Conservation (phyloP, 2,113 vertebrate species). For the Callipepla squamata region DNA sequence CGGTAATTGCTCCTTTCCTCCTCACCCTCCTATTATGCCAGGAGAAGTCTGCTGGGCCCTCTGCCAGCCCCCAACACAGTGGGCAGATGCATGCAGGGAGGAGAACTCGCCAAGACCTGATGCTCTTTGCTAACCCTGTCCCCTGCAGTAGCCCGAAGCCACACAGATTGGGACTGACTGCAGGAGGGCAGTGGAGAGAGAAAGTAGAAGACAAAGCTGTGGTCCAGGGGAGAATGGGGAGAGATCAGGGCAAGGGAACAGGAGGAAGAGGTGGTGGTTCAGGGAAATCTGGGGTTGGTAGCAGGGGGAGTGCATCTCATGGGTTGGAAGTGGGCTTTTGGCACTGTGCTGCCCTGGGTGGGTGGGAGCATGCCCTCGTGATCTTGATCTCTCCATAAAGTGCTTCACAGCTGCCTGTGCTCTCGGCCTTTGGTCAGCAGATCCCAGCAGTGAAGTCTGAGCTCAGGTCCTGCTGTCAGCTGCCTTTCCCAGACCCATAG, state of each 20-base stretch:
- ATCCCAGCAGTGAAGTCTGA: background rate
- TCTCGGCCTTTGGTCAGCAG: accelerated
- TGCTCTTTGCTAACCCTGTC: background rate
- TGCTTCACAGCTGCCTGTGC: background rate
- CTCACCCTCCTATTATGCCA: background rate
- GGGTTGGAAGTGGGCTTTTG: background rate
- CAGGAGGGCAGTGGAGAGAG: background rate
- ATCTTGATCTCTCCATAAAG: background rate
- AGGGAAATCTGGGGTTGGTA: background rate
- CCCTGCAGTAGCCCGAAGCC: background rate
- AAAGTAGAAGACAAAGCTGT: background rate
- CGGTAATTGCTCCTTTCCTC: background rate
- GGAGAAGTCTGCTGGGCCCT: background rate
- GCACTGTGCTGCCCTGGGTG: background rate
- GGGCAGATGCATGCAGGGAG: background rate
- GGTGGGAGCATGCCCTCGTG: background rate
- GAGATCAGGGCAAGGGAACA: background rate
- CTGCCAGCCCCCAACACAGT: background rate
- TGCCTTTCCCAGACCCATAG: background rate
- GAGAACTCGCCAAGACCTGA: background rate
- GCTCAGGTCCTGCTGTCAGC: background rate
- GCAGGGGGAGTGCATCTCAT: background rate
- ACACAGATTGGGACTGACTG: background rate
- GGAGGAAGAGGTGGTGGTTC: background rate
- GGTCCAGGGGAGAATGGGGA: background rate